Conservation (phyloP, 2,888 invertebrate genomes). For the Drosophila pseudotakahashii region DNA sequence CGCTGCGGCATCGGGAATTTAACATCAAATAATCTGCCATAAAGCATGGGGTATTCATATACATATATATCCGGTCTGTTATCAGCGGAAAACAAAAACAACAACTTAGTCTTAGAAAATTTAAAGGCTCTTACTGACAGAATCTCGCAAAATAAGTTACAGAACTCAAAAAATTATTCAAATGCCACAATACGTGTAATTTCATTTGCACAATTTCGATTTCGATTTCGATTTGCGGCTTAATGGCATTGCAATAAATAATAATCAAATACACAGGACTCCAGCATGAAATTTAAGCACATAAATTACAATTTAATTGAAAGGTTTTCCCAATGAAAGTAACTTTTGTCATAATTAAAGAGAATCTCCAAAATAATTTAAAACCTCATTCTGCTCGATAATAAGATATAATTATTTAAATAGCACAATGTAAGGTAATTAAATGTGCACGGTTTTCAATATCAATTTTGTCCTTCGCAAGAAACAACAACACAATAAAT, state of each 20-base stretch:
- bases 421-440: background rate
- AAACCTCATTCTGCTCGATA: background rate
- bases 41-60: conserved; percentile 11
- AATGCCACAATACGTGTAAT: conserved; percentile 24
- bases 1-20: conserved; percentile 66
- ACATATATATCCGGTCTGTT: conserved; percentile 32
- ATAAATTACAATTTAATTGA: background rate
- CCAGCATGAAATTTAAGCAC: background rate
- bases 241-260: conserved; percentile 11
- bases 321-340: background rate
- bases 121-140: conserved; percentile 12
- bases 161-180: conserved; percentile 15
- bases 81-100: conserved; percentile 16
- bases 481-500: background rate
- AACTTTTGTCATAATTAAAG: background rate
- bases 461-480: background rate
- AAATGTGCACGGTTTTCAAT: background rate
- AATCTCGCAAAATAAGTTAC: conserved; percentile 2
- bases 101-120: conserved; percentile 1
- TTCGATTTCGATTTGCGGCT: background rate
- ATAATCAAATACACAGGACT: background rate
- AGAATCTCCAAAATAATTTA: background rate
- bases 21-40: conserved; percentile 44
- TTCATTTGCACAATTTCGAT: conserved; percentile 12
- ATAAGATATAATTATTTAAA: background rate